phyloP scores from a whole-genome alignment of 53 echinoderm and acorn worm genomes.

The Apostichopus leukothele region DNA sequence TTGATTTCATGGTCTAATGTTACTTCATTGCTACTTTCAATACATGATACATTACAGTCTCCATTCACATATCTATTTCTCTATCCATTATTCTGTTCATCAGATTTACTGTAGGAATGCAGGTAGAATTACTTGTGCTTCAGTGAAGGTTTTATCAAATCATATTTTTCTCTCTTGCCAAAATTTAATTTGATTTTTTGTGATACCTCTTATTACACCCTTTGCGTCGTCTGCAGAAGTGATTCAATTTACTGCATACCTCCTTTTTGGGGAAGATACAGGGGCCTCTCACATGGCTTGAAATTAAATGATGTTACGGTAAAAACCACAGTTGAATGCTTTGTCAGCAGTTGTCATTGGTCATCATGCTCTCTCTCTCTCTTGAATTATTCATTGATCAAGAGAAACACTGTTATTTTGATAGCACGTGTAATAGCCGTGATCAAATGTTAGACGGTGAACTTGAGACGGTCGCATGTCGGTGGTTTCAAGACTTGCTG shows the following conservation, averaged over 20 bases:
- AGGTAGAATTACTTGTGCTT: no score
- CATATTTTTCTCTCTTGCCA: no score
- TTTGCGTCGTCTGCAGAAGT: no score
- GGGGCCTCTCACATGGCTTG: background rate
- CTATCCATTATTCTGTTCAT: no score
- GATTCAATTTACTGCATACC: conserved; percentile 27
- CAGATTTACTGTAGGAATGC: no score
- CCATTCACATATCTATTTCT: no score
- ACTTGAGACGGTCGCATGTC: background rate
- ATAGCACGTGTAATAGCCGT: conserved; percentile 28
- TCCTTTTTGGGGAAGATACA: background rate
- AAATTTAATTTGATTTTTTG: no score
- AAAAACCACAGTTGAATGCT: background rate
- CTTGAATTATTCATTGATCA: conserved; percentile 27
- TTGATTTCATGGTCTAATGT: no score
- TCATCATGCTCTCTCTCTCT: background rate
- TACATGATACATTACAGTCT: no score
- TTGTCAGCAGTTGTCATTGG: conserved; percentile 13
- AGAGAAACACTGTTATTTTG: conserved; percentile 4
- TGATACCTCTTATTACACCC: no score
- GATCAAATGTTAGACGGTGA: conserved; percentile 6
- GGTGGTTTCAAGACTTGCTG: background rate
- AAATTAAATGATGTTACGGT: conserved; percentile 27
- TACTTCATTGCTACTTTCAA: no score
- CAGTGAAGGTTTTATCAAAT: no score